A percentile compares a stretch with the other conserved stretches of the same genome.
These are phyloP conservation scores for Lepidothrix coronata DNA, from an alignment of 2,113 vertebrate species.

Conservation along the genomic window DNA sequence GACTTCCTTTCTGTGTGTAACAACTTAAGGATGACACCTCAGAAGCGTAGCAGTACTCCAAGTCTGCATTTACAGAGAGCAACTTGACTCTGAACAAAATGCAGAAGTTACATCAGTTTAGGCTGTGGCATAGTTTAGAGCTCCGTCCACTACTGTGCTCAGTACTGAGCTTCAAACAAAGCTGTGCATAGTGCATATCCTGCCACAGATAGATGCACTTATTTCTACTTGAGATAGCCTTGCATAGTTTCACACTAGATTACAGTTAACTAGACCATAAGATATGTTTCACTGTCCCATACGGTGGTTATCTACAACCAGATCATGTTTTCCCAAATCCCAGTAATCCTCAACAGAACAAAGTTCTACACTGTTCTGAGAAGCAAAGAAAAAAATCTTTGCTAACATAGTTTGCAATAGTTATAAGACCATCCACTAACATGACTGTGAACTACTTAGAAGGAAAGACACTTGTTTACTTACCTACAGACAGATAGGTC, in stretches of 20 bases:
- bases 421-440: background rate
- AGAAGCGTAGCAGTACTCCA: background rate
- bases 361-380: background rate
- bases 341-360: background rate
- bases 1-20: background rate
- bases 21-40: background rate
- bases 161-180: background rate
- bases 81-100: background rate
- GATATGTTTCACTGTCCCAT: background rate
- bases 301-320: background rate
- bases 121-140: background rate
- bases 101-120: background rate
- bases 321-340: background rate
- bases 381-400: background rate
- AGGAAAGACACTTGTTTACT: conserved; percentile 63
- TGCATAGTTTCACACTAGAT: background rate
- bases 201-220: background rate
- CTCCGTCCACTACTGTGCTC: background rate
- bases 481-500: conserved; percentile 79
- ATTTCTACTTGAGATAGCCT: background rate
- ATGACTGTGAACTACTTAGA: background rate
- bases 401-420: background rate
- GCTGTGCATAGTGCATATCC: background rate
- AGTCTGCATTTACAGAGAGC: background rate
- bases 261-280: background rate